Evolutionary conservation across 2,888 invertebrate genomes (phyloP).

Genomic region (Euplexia lucipara): DNA sequence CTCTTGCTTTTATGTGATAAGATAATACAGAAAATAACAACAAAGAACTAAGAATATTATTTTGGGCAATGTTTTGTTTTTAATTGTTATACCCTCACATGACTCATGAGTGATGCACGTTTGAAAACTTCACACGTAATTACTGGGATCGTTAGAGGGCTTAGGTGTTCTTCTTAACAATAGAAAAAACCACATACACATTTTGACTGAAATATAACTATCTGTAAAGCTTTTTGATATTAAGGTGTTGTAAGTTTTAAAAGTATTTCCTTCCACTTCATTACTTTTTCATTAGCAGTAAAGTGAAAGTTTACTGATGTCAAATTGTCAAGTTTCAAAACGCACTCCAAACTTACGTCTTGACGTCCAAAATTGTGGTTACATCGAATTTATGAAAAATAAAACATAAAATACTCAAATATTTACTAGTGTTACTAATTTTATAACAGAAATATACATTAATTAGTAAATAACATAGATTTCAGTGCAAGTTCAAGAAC

Average conservation of each 20-base stretch:
- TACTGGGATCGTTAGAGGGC: not conserved
- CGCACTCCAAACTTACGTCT: conserved; percentile 64
- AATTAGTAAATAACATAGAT: conserved; percentile 15
- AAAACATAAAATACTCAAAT: conserved; percentile 39
- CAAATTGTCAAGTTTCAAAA: conserved; percentile 47
- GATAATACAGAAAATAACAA: conserved; percentile 12
- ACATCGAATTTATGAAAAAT: conserved; percentile 57
- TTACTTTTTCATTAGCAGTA: conserved; percentile 6
- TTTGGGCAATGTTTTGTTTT: conserved; percentile 27
- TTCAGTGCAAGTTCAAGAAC: conserved; percentile 19
- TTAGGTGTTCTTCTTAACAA: not conserved
- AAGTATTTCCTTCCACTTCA: not conserved
- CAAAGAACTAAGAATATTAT: conserved; percentile 28
- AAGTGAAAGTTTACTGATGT: conserved; percentile 56
- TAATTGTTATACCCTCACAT: conserved; percentile 31
- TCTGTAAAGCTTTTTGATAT: not conserved
- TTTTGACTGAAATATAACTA: not conserved
- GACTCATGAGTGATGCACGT: conserved; percentile 36
- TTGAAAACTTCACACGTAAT: conserved; percentile 10
- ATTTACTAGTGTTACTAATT: conserved; percentile 54
- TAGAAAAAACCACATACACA: rapidly evolving
- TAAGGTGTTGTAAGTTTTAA: not conserved
- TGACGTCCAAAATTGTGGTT: conserved; percentile 62
- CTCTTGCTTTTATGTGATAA: conserved; percentile 3
- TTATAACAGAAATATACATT: conserved; percentile 32